A percentile compares a stretch with the other conserved stretches of the same genome.
These are phyloP conservation scores for Malacoctenus gilli DNA, from an alignment of 2,797 vertebrate genomes.

Conservation along the genomic window DNA sequence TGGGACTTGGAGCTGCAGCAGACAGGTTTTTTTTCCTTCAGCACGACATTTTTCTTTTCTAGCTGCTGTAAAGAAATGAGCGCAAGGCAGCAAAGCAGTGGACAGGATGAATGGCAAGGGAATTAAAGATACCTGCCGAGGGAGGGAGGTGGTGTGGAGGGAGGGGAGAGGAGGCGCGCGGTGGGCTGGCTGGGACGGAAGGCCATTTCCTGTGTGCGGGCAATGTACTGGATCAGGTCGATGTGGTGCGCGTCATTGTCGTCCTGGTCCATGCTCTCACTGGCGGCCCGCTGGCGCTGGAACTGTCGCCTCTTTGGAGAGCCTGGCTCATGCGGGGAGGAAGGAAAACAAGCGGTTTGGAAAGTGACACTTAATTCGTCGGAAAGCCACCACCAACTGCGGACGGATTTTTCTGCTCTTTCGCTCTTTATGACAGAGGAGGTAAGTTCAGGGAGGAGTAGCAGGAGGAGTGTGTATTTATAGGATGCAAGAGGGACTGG, in stretches of 20 bases:
- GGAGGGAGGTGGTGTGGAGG: constrained; percentile 89
- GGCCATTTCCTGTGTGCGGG: constrained; percentile 83
- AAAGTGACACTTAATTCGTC: constrained; percentile 38
- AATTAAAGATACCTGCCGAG: constrained; percentile 99
- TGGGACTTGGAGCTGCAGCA: constrained; percentile 26
- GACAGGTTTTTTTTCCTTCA: not conserved
- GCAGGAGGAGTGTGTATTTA: constrained; percentile 22
- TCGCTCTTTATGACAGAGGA: constrained; percentile 7
- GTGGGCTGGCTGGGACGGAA: constrained; percentile 80
- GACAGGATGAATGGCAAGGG: constrained; percentile 83
- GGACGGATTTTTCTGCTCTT: constrained; percentile 40
- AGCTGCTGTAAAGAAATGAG: constrained; percentile 52
- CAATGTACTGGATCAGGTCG: constrained; percentile 96
- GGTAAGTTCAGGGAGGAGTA: constrained; percentile 3
- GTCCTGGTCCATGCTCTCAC: constrained; percentile 95
- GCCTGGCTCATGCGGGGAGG: constrained; percentile 71
- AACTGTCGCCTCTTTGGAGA: constrained; percentile 96
- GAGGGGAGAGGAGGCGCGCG: constrained; percentile 82
- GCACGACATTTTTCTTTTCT: constrained; percentile 6
- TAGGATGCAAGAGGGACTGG: constrained; percentile 37
- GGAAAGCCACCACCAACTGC: constrained; percentile 36
- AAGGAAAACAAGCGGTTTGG: constrained; percentile 12
- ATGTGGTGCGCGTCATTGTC: constrained; percentile 84
- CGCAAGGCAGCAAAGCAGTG: constrained; percentile 78
- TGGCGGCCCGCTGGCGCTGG: constrained; percentile 95